Evolutionary conservation across 37 sponge, comb jelly and placozoan species (phyloP), one percentile per base, ranked within the genome.

Genomic region (Oopsacas minuta): DNA sequence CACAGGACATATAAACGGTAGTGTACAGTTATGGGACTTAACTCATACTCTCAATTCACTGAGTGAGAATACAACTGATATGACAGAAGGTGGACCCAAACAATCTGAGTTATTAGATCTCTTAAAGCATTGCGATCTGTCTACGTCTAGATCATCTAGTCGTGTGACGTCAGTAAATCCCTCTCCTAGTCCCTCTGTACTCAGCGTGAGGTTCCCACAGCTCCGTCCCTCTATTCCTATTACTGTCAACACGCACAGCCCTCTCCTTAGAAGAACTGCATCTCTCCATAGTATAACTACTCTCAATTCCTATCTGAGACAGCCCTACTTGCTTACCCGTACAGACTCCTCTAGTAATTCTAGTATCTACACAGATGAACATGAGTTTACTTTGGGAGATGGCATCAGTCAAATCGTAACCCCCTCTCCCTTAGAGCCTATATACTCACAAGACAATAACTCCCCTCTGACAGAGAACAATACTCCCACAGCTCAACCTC

Each of bases 11-110:
- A 36, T 53, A 28, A 92, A 92, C 52, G 95, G 95, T 36, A 91
- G 81, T n/a, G 83, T 95, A 20, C 96, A 95, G 92, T 53, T 96
- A 86, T 96, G 97, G 97, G 97, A 96, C 81, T 82, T 96, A 36
- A 93, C 92, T n/a, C 88, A 94, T 39, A 94, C 94, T 0, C 82
- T 94, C 39, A 94, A 96, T 82, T 82, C 89, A 35, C 84, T 85
- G 36, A 84, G 85, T 37, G 89, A 90, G 82, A 53, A n/a, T 17
- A 39, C 84, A 39, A 86, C 35, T 52, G 86, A 35, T 28, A 46
- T n/a, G 22, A 39, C 23, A 15, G 82, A 85, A 23, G 92, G 89
- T 35, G 94, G 94, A 1, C 94, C 92, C 30, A 85, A 83, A 0
- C 90, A 91, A 81, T 86, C 83, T 0, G 97, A 96, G 84, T 84